Base-by-base conservation (phyloP, 1,140 invertebrate species). In the Brachionus calyciflorus region DNA sequence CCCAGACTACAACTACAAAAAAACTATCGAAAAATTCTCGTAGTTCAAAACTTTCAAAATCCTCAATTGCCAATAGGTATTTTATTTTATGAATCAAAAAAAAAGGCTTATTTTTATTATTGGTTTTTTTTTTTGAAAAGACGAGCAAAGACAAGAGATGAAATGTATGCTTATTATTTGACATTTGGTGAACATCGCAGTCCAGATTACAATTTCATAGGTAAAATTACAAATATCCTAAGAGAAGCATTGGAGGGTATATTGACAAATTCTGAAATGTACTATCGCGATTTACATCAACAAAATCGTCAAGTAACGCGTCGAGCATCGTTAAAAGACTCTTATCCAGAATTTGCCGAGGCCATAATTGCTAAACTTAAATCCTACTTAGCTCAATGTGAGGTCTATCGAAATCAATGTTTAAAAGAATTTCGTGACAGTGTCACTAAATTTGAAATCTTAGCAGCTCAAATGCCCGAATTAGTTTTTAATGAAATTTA, bases 391-490 rank as follows among this genome's bases (percentile, higher is more conserved):
- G 79, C 79, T 26, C 84, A 85, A 76, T 79, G 82, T 44, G 81
- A 82, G 24, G 82, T 83, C 53, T 85, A 84, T 77, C 81, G 83
- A 69, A 84, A 84, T 78, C 81, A 84, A 76, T 85, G 83, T 79
- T 79, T 85, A 37, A 82, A 84, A 80, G 84, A 83, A 12, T 49
- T 73, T 49, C 44, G 46, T 40, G 51, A 55, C 3, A 73, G 28
- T 73, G 46, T 51, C 1, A 73, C 46, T 9, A 55, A 73, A 55
- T 73, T 73, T 51, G 69, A 49, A 37, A 51, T 55, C 19, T 24
- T 73, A 1, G 19, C 17, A 51, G 44, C 69, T 2, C n/a, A 51
- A 51, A 37, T 73, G 46, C 69, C 51, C 1, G 46, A 55, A 33
- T 33, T 73, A 9, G 46, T 55, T 24, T 51, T 73, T 6, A 73